phyloP scores from a whole-genome alignment of 2,797 vertebrate species.

The Cyprinella venusta region DNA sequence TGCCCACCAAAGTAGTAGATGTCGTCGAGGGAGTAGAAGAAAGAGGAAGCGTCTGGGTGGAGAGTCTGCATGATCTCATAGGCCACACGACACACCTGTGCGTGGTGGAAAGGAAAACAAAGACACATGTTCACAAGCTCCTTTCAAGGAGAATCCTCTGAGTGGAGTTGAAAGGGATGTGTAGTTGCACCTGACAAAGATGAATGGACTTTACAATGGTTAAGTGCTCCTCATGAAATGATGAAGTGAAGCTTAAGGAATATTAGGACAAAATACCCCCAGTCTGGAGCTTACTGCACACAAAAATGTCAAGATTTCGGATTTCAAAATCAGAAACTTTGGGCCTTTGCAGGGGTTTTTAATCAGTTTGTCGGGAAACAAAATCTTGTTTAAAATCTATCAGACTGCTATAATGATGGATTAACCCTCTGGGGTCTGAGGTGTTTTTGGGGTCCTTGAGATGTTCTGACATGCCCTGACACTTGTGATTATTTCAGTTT shows the following conservation, averaged over 20 bases:
- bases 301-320: not conserved
- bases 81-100: constrained; percentile 95
- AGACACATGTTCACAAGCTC: constrained; percentile 7
- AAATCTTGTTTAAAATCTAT: not conserved
- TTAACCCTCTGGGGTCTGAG: not conserved
- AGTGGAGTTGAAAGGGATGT: constrained; percentile 24
- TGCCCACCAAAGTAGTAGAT: constrained; percentile 99
- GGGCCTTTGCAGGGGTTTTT: not conserved
- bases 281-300: not conserved
- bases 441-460: too few relatives aligned
- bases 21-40: constrained; percentile 97
- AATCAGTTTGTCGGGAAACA: not conserved
- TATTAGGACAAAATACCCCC: constrained; percentile 15
- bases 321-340: not conserved
- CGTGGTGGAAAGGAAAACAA: not conserved
- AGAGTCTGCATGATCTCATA: constrained; percentile 99
- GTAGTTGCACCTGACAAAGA: constrained; percentile 37
- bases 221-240: constrained; percentile 24
- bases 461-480: too few relatives aligned
- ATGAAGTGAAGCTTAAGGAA: constrained; percentile 25
- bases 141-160: constrained; percentile 14
- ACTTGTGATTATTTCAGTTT: too few relatives aligned
- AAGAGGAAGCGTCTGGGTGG: constrained; percentile 94
- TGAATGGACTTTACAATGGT: constrained; percentile 32
- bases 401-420: not conserved